Conservation (phyloP, 2,797 vertebrate species). For the Trematomus bernacchii region DNA sequence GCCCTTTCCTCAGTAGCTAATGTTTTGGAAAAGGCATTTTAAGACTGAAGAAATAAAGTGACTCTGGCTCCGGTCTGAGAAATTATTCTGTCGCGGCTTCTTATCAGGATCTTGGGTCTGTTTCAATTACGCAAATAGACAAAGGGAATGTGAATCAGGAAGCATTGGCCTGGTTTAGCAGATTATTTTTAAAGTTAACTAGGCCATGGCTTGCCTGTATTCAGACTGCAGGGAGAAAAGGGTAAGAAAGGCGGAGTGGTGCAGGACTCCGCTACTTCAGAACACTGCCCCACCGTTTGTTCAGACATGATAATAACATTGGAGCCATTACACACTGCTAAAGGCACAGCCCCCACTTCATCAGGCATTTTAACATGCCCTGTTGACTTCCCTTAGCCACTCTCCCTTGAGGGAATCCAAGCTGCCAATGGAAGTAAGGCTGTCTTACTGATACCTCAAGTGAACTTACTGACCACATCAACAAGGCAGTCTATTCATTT, state of each 20-base stretch:
- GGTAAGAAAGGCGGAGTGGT: slow-evolving; percentile 56
- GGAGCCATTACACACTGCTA: slow-evolving; percentile 17
- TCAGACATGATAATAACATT: slow-evolving; percentile 43
- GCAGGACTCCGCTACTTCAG: slow-evolving; percentile 50
- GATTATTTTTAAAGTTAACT: slow-evolving; percentile 84
- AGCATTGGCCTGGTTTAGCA: slow-evolving; percentile 80
- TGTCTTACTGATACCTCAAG: not conserved
- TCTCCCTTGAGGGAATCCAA: slow-evolving; percentile 7
- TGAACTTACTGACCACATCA: slow-evolving; percentile 19
- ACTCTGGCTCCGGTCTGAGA: slow-evolving; percentile 38
- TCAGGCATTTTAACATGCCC: slow-evolving; percentile 1
- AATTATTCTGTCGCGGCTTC: slow-evolving; percentile 41
- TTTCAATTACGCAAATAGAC: slow-evolving; percentile 76
- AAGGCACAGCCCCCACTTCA: slow-evolving; percentile 7
- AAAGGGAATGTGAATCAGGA: slow-evolving; percentile 76
- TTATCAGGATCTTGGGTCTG: slow-evolving; percentile 64
- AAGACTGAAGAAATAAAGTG: slow-evolving; percentile 50
- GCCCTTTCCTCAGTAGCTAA: slow-evolving; percentile 34
- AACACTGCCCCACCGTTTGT: slow-evolving; percentile 33
- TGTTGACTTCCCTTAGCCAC: not conserved
- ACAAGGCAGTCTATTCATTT: slow-evolving; percentile 7
- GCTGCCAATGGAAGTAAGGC: slow-evolving; percentile 5
- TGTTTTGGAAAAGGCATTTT: slow-evolving; percentile 34
- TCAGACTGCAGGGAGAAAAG: slow-evolving; percentile 66
- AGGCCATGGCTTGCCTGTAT: slow-evolving; percentile 77